Percentiles rank a stretch among this genome's conserved stretches.
phyloP scores from a whole-genome alignment of 1,140 invertebrate species.

The Paraescarpia echinospica region DNA sequence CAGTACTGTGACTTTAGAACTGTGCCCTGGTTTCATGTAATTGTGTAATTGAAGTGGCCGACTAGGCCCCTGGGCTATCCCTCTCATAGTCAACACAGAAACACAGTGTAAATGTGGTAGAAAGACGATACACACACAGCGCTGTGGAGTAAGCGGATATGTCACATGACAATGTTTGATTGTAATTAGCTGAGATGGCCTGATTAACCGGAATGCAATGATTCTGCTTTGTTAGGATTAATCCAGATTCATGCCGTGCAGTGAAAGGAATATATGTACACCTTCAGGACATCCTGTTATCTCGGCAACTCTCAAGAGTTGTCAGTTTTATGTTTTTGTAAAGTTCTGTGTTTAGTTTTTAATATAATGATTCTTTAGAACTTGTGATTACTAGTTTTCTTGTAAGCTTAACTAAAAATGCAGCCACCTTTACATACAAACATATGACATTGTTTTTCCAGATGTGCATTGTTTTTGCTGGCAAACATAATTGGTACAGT shows the following conservation, averaged over 20 bases:
- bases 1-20: neutral
- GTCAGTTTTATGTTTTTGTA: neutral
- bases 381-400: neutral
- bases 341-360: neutral
- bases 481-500: too few species aligned
- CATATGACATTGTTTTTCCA: too few species aligned
- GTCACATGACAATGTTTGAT: neutral
- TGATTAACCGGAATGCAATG: neutral
- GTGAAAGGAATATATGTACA: neutral
- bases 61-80: neutral
- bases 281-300: neutral
- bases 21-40: neutral
- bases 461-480: too few species aligned
- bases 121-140: neutral
- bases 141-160: neutral
- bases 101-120: neutral
- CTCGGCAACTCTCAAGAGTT: neutral
- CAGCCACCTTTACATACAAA: neutral
- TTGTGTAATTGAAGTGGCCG: neutral
- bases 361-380: neutral
- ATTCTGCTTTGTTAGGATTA: neutral
- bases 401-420: neutral
- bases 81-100: neutral
- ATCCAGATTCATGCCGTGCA: neutral
- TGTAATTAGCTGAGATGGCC: neutral